Evolutionary conservation across 2,113 vertebrate genomes (phyloP).

Genomic region (Chionomys nivalis): DNA sequence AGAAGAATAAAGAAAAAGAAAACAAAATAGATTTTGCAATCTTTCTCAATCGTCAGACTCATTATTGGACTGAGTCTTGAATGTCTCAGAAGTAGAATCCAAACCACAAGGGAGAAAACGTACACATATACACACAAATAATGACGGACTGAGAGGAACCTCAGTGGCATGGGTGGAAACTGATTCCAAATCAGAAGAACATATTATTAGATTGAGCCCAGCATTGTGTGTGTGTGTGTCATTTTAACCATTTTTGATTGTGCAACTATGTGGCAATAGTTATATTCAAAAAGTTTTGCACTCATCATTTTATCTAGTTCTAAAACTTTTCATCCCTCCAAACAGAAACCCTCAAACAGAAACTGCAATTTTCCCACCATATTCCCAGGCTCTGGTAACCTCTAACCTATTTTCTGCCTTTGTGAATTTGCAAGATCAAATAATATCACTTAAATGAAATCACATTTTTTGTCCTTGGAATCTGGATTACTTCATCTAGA

Average conservation of each 20-base stretch:
- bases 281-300: background rate
- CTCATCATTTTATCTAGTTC: background rate
- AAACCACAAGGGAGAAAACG: background rate
- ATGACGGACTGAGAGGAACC: background rate
- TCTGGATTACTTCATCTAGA: background rate
- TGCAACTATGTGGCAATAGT: background rate
- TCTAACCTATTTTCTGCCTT: background rate
- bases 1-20: background rate
- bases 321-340: background rate
- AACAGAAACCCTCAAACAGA: background rate
- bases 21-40: background rate
- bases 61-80: conserved; percentile 39
- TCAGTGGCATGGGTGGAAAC: background rate
- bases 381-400: background rate
- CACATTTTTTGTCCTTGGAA: background rate
- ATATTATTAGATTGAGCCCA: conserved; percentile 13
- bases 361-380: background rate
- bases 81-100: background rate
- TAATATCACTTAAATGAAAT: background rate
- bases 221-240: background rate
- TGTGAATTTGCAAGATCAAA: background rate
- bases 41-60: conserved; percentile 1
- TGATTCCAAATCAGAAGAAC: conserved; percentile 26
- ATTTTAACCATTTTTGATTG: background rate
- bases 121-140: background rate